Percentiles rank a stretch among this genome's conserved stretches.
phyloP scores from a whole-genome alignment of 2,113 vertebrate species.

The Pleuronectes platessa region DNA sequence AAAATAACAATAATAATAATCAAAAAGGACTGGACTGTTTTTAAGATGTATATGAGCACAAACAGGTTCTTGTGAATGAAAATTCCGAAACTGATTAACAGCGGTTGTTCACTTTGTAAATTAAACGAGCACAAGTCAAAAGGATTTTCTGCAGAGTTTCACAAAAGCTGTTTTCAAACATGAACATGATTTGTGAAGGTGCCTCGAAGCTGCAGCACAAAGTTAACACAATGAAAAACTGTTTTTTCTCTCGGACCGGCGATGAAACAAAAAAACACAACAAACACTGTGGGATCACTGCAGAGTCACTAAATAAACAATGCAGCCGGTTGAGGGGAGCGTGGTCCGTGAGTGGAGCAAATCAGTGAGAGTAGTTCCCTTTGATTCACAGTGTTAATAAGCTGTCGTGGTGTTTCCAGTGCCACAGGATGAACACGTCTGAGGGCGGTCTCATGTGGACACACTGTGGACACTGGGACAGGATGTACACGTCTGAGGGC shows the following conservation, averaged over 20 bases:
- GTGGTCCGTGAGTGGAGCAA: neutral
- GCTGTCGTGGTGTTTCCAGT: neutral
- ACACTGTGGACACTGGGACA: neutral
- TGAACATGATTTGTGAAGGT: neutral
- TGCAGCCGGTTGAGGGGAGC: neutral
- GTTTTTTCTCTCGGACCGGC: neutral
- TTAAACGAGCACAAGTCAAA: no score
- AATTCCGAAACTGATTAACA: no score
- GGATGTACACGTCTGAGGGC: neutral
- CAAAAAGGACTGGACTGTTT: no score
- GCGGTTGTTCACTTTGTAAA: no score
- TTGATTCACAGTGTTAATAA: slow-evolving; percentile 55
- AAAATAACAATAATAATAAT: no score
- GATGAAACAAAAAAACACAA: neutral
- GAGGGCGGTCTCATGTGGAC: neutral
- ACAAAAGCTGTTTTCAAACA: no score
- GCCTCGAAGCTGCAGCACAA: neutral
- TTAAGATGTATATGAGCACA: no score
- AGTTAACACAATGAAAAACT: neutral
- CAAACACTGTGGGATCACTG: no score
- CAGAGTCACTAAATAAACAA: no score
- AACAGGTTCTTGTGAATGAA: no score
- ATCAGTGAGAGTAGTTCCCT: neutral
- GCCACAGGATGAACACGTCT: neutral
- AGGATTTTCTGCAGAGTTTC: no score